Percentiles rank a stretch among this genome's conserved stretches.
phyloP scores from a whole-genome alignment of 1,140 invertebrate species.

The Pseudomyrmex pallidus region DNA sequence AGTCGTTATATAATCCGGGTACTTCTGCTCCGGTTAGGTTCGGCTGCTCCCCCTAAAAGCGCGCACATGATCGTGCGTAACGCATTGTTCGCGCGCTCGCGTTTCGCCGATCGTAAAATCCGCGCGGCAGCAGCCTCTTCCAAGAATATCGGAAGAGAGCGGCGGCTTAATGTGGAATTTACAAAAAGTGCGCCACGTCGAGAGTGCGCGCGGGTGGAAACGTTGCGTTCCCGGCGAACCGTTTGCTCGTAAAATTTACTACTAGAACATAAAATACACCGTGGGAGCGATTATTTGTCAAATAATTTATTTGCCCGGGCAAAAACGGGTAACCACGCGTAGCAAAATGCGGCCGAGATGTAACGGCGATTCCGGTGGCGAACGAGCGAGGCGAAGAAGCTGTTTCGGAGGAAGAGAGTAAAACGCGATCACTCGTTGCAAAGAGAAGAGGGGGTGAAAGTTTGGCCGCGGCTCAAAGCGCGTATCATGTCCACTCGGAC shows the following conservation, averaged over 20 bases:
- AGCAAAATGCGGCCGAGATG: slow-evolving; percentile 48
- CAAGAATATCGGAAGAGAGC: slow-evolving; percentile 26
- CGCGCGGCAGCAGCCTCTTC: neutral
- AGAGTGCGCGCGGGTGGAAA: neutral
- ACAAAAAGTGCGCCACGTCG: slow-evolving; percentile 47
- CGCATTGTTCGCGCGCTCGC: slow-evolving; percentile 57
- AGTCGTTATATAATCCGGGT: slow-evolving; percentile 76
- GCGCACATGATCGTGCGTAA: slow-evolving; percentile 12
- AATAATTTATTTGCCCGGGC: slow-evolving; percentile 69
- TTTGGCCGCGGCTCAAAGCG: slow-evolving; percentile 73
- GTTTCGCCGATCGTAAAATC: slow-evolving; percentile 63
- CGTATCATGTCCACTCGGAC: slow-evolving; percentile 67
- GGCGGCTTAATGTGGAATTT: slow-evolving; percentile 69
- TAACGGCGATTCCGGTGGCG: slow-evolving; percentile 71
- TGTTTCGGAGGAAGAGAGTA: neutral
- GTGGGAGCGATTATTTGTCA: slow-evolving; percentile 68
- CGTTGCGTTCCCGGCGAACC: slow-evolving; percentile 12
- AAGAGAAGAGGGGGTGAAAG: slow-evolving; percentile 22
- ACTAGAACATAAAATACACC: slow-evolving; percentile 64
- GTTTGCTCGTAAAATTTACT: slow-evolving; percentile 65
- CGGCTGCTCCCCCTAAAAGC: neutral
- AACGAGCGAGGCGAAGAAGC: slow-evolving; percentile 66
- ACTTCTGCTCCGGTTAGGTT: slow-evolving; percentile 11
- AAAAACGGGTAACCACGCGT: slow-evolving; percentile 50
- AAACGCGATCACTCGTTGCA: too few species aligned